A percentile compares a stretch with the other conserved stretches of the same genome.
These are phyloP conservation scores for Alethe castanea DNA, from an alignment of 2,113 vertebrate species.

Conservation along the genomic window DNA sequence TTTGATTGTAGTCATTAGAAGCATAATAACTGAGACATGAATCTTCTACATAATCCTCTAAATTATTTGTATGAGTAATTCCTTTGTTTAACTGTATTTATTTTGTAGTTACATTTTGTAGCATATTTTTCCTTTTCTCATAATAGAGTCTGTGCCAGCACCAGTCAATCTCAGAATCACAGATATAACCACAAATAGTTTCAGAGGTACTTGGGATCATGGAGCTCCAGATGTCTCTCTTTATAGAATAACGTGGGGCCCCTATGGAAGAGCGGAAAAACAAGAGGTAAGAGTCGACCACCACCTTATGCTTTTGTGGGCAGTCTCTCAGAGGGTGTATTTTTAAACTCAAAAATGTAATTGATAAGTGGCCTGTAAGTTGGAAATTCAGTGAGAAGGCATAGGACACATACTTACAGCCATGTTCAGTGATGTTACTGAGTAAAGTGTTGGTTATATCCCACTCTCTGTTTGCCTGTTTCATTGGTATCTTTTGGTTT, in stretches of 20 bases:
- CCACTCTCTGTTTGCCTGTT: neutral
- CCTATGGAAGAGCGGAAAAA: conserved; percentile 70
- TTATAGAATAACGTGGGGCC: conserved; percentile 87
- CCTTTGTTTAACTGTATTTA: neutral
- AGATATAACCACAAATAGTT: conserved; percentile 83
- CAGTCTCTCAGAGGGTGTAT: neutral
- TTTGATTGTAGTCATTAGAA: neutral
- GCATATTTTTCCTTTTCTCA: neutral
- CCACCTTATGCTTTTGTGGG: neutral
- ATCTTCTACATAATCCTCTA: neutral
- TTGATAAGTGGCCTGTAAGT: neutral
- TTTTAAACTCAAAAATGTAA: neutral
- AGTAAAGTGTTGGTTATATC: neutral
- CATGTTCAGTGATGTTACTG: neutral
- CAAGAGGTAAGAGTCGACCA: conserved; percentile 62
- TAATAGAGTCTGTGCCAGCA: conserved; percentile 83
- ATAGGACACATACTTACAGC: neutral
- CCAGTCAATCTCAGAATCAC: conserved; percentile 86
- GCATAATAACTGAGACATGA: neutral
- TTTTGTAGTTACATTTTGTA: neutral
- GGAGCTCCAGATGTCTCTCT: conserved; percentile 90
- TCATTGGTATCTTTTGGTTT: neutral
- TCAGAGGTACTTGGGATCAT: conserved; percentile 90
- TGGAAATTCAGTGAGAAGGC: neutral
- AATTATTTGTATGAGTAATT: neutral